phyloP scores from a whole-genome alignment of 1,140 invertebrate genomes.

The Radopholus similis region DNA sequence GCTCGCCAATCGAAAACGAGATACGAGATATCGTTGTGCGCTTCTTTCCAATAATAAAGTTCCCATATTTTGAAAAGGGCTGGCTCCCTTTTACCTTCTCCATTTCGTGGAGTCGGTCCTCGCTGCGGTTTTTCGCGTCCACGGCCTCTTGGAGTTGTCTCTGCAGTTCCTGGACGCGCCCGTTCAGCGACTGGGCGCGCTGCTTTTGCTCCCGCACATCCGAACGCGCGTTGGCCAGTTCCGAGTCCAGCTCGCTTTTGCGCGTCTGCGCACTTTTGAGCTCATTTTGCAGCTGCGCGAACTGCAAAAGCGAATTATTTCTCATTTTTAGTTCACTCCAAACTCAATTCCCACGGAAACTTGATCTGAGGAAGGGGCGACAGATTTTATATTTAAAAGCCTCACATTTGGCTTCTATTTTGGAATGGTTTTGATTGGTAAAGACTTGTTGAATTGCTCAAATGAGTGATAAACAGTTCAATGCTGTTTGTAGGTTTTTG shows the following conservation, averaged over 20 bases:
- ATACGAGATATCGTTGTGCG: too few relatives aligned
- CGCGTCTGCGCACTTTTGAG: conserved; percentile 43
- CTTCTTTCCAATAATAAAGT: conserved; percentile 15
- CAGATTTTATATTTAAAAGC: too few relatives aligned
- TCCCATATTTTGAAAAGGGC: neutral
- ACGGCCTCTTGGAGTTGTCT: conserved; percentile 54
- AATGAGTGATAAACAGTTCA: neutral
- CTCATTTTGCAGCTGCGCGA: conserved; percentile 53
- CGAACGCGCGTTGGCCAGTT: conserved; percentile 44
- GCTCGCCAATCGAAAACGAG: too few relatives aligned
- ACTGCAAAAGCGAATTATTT: conserved; percentile 24
- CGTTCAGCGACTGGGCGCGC: conserved; percentile 50
- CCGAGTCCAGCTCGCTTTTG: conserved; percentile 49
- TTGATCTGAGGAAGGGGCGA: too few relatives aligned
- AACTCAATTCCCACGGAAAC: too few relatives aligned
- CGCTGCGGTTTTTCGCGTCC: conserved; percentile 52
- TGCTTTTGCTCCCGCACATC: conserved; percentile 58
- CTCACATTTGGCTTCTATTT: too few relatives aligned
- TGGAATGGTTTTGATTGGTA: neutral
- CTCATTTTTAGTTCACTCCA: too few relatives aligned
- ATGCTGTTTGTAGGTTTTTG: neutral
- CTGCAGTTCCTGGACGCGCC: conserved; percentile 50
- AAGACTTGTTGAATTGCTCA: neutral
- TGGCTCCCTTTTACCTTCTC: conserved; percentile 43
- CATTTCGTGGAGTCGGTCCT: conserved; percentile 50